Percentiles rank a stretch among this genome's conserved stretches.
These are phyloP conservation scores for Pterobdella sp. DNA, from an alignment of 2,888 invertebrate species.

Conservation along the genomic window DNA sequence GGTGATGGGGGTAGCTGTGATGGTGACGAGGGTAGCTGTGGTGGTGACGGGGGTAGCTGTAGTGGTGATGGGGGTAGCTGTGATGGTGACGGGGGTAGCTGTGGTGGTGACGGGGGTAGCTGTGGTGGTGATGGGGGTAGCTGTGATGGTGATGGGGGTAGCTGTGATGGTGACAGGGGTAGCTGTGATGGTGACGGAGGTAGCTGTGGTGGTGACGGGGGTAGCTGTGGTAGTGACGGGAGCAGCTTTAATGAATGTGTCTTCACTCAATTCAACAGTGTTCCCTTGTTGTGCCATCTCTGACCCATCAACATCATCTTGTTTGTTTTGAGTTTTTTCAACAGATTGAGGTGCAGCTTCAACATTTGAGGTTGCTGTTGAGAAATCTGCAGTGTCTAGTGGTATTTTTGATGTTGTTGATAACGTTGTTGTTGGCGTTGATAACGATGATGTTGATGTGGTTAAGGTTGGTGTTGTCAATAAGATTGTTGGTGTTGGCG, in stretches of 20 bases:
- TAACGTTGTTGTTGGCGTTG: not conserved
- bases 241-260: not conserved
- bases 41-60: not conserved
- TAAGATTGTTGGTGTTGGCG: not conserved
- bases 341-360: not conserved
- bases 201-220: not conserved
- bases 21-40: not conserved
- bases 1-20: not conserved
- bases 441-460: not conserved
- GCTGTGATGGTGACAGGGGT: not conserved
- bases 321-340: too few species aligned
- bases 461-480: not conserved
- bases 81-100: not conserved
- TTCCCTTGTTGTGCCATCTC: too few species aligned
- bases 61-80: not conserved
- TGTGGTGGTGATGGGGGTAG: not conserved
- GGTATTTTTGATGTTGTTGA: not conserved
- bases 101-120: conserved; percentile 1
- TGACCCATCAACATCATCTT: too few species aligned
- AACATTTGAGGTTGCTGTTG: not conserved
- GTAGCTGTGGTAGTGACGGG: not conserved
- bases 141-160: not conserved
- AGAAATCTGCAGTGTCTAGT: not conserved
- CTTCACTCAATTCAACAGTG: not conserved
- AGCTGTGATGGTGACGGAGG: not conserved